Evolutionary conservation across 2,113 vertebrate genomes (phyloP), one percentile per base, ranked within the genome.

Genomic region (Sorex fumeus): DNA sequence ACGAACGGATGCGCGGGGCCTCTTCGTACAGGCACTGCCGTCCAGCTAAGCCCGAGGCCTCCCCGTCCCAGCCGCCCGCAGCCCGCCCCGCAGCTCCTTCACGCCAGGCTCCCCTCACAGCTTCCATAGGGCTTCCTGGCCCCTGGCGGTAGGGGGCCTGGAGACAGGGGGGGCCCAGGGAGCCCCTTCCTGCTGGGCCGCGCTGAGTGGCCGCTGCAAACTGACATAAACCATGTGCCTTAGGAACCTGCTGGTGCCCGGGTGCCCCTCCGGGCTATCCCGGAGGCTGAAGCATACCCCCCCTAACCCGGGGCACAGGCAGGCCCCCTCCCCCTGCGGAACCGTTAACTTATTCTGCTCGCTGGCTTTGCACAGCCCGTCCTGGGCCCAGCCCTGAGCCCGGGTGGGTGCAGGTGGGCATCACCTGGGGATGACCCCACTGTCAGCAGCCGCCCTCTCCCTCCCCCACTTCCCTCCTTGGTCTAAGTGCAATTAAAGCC

Each of bases 1-100:
- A 30, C 96, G 98, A 92, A 98, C 97, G 0, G 97, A 97, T 84
- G 96, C 98, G 1, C 96, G 97, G 4, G 96, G 97, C 96, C 98
- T 98, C 90, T 98, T 98, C 30, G 97, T 97, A 30, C 97, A 97
- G 88, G 97, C 97, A 0, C 93, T 97, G 90, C 97, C 97, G n/a
- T 97, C 97, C 90, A 97, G 97, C 93, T 98, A 95, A 96, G 83
- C 83, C 30, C 32, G 3, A 6, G 27, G 32, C 67, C 75, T 15
- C 36, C 87, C 67, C 78, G 6, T 0, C 28, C 90, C 76, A 1
- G 1, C 66, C 81, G 15, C 53, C 2, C 13, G 13, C 34, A 23
- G 1, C 70, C 25, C 74, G 21, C 72, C 57, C 80, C 15, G 1
- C 16, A 1, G 15, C 71, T 34, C 91, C 47, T 47, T 71, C 53